Evolutionary conservation across 2,888 invertebrate genomes (phyloP), one percentile per base, ranked within the genome.

Genomic region (Strigamia transsilvanica): DNA sequence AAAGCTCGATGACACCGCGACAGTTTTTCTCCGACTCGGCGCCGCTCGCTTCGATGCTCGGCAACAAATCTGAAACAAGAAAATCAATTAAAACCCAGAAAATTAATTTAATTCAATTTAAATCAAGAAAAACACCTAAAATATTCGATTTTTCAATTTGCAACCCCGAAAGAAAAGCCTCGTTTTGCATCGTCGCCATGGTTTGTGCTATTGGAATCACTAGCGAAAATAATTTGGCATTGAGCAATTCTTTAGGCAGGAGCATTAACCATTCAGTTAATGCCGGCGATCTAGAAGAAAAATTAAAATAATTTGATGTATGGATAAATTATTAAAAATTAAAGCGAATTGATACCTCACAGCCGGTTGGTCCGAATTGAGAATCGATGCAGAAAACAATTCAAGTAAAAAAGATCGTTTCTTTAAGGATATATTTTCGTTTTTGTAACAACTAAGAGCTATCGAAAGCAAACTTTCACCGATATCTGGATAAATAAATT

Each of bases 191-290:
- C 12, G 32, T 12, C 2, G 32, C 73, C 32, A 73, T 32, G 2
- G n/a, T 12, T 32, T 73, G 12, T 27, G 32, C 23, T 27, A 73
- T 27, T 32, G 73, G 13, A 73, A 73, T 73, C 9, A n/a, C 23
- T 15, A 32, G 13, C 27, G 27, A 27, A 73, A 27, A 32, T n/a
- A 73, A 27, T 73, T 32, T 73, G 1, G 23, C 10, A 73, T 73
- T 73, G 27, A 73, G 73, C n/a, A 73, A 73, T 73, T 73, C 73
- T 12, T 73, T 73, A 73, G 32, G 1, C n/a, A 73, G 23, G 2
- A 73, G 32, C 27, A 27, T 27, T 32, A 73, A 32, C 73, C 73
- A 73, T 27, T 73, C 32, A 27, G 73, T 73, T 32, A 73, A 13
- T 15, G 73, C 32, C 2, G 73, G 73, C 15, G 73, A 73, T n/a